These are phyloP conservation scores for Myotis daubentonii DNA, from an alignment of 2,797 vertebrate genomes.

Conservation along the genomic window DNA sequence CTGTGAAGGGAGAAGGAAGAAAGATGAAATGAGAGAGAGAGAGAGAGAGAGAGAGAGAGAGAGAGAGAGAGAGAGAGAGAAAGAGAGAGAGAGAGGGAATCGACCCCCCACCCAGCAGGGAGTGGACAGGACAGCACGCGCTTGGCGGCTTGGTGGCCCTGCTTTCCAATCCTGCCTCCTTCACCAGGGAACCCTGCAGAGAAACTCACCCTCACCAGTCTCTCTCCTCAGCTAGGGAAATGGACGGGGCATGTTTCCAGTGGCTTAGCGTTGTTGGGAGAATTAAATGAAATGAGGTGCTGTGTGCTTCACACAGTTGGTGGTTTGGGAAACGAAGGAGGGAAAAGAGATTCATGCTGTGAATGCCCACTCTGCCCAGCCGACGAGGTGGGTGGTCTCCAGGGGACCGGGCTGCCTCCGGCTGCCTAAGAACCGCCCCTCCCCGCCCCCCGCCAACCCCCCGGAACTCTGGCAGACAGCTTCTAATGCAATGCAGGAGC, in stretches of 20 bases:
- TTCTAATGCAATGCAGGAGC: background rate
- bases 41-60: no score
- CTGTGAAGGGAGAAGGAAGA: slow-evolving; percentile 83
- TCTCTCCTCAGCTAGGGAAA: background rate
- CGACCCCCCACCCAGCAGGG: background rate
- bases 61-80: no score
- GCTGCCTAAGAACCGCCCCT: no score
- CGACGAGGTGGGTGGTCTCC: background rate
- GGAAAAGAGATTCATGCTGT: accelerated
- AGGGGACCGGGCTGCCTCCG: background rate
- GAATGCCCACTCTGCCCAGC: accelerated
- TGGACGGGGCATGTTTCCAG: background rate
- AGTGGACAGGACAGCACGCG: background rate
- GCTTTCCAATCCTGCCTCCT: background rate
- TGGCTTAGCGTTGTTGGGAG: accelerated
- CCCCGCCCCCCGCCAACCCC: no score
- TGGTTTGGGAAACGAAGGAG: background rate
- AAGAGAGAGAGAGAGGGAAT: no score
- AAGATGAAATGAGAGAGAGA: background rate
- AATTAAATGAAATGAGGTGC: background rate
- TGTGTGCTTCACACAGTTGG: background rate
- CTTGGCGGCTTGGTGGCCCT: background rate
- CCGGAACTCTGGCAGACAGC: background rate
- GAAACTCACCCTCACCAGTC: accelerated
- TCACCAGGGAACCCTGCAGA: background rate